These are phyloP conservation scores for Myocastor coypus DNA, from an alignment of 2,113 vertebrate species.

Conservation along the genomic window DNA sequence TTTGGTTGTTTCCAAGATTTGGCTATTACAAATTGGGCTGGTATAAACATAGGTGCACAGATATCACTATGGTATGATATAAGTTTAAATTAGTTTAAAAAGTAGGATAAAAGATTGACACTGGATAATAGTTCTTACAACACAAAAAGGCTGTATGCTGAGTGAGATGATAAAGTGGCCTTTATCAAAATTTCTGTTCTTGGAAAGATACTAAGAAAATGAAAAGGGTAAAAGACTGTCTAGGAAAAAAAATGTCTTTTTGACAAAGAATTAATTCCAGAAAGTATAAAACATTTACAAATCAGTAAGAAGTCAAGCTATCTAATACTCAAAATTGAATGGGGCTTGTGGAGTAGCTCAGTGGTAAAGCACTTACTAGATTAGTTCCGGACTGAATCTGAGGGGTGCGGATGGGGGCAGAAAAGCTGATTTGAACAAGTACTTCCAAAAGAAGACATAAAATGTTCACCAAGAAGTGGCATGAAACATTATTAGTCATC, in stretches of 20 bases:
- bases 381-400: background rate
- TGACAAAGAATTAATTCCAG: background rate
- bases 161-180: background rate
- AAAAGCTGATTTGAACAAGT: background rate
- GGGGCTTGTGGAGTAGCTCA: background rate
- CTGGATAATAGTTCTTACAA: background rate
- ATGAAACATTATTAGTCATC: background rate
- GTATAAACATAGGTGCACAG: too few relatives aligned
- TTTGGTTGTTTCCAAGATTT: too few relatives aligned
- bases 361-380: background rate
- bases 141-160: background rate
- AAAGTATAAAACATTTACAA: background rate
- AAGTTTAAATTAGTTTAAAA: constrained; percentile 15
- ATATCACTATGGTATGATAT: too few relatives aligned
- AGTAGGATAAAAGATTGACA: background rate
- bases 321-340: background rate
- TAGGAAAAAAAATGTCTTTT: background rate
- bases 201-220: constrained; percentile 28
- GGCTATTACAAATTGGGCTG: too few relatives aligned
- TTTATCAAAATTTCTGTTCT: background rate
- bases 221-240: background rate
- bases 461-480: background rate
- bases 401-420: too few relatives aligned
- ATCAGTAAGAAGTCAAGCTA: background rate
- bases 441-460: background rate